These are phyloP conservation scores for Channa striata DNA, from an alignment of 2,797 vertebrate species.

Conservation along the genomic window DNA sequence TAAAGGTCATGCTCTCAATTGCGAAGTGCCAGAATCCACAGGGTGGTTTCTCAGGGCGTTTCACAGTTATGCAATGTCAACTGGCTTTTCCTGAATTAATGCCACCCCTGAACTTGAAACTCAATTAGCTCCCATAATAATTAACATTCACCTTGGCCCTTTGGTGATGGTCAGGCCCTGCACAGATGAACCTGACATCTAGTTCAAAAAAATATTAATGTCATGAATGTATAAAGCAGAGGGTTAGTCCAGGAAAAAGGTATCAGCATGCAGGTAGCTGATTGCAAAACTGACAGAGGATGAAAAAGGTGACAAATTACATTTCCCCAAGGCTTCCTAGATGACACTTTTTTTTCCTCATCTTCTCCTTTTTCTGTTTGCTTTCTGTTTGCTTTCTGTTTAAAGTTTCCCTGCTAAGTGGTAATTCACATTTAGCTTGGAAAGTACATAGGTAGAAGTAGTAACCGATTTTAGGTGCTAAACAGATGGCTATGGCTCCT, in stretches of 20 bases:
- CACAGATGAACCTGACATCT: slow-evolving; percentile 68
- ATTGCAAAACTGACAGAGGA: slow-evolving; percentile 43
- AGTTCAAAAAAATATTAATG: slow-evolving; percentile 72
- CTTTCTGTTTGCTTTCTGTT: too few species aligned
- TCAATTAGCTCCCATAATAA: slow-evolving; percentile 61
- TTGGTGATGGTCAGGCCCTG: slow-evolving; percentile 16
- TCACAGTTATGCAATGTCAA: slow-evolving; percentile 40
- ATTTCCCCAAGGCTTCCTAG: slow-evolving; percentile 8
- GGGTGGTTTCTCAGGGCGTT: background rate
- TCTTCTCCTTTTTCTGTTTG: background rate
- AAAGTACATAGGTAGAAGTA: too few species aligned
- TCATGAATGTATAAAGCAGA: slow-evolving; percentile 47
- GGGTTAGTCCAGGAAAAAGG: slow-evolving; percentile 41
- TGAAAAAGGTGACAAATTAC: slow-evolving; percentile 58
- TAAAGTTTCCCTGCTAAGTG: slow-evolving; percentile 13
- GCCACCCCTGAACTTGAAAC: slow-evolving; percentile 64
- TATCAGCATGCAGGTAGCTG: slow-evolving; percentile 38
- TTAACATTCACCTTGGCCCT: slow-evolving; percentile 71
- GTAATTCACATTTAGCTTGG: background rate
- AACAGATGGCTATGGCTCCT: background rate
- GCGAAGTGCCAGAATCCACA: background rate
- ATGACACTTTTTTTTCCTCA: slow-evolving; percentile 4
- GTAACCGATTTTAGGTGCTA: background rate
- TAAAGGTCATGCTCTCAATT: slow-evolving; percentile 4
- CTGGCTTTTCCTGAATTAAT: slow-evolving; percentile 52